Percentiles rank a stretch among this genome's conserved stretches.
These are phyloP conservation scores for Ptychobarbus kaznakovi DNA, from an alignment of 2,797 vertebrate species.

Conservation along the genomic window DNA sequence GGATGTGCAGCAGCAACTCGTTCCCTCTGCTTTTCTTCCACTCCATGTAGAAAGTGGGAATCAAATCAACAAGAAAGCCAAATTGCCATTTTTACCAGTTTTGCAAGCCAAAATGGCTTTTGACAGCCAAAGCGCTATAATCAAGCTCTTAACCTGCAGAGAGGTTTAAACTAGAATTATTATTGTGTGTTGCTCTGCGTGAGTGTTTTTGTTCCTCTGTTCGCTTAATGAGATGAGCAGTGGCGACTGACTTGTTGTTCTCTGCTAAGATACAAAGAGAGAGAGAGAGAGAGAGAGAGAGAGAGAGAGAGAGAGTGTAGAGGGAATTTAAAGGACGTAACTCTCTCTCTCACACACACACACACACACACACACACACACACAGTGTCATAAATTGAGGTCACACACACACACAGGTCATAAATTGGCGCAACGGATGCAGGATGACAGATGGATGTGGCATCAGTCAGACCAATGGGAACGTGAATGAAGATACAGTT, in stretches of 20 bases:
- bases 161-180: conserved; percentile 65
- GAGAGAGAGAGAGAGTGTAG: neutral
- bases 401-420: conserved; percentile 45
- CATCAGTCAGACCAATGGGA: conserved; percentile 27
- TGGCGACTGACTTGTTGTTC: conserved; percentile 41
- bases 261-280: conserved; percentile 16
- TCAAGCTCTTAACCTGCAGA: conserved; percentile 65
- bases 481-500: conserved; percentile 3
- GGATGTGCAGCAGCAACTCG: neutral
- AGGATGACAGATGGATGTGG: conserved; percentile 22
- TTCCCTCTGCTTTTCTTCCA: conserved; percentile 27
- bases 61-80: conserved; percentile 43
- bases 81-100: conserved; percentile 53
- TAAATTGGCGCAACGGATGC: neutral
- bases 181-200: conserved; percentile 52
- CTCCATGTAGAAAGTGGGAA: conserved; percentile 35
- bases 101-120: conserved; percentile 57
- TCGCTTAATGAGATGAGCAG: conserved; percentile 62
- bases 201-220: conserved; percentile 37
- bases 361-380: neutral
- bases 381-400: no score
- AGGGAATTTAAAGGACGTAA: conserved; percentile 33
- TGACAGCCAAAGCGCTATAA: conserved; percentile 64
- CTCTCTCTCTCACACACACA: neutral
- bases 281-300: neutral